These are phyloP conservation scores for Xylota sylvarum DNA, from an alignment of 2,888 invertebrate genomes.

Conservation along the genomic window DNA sequence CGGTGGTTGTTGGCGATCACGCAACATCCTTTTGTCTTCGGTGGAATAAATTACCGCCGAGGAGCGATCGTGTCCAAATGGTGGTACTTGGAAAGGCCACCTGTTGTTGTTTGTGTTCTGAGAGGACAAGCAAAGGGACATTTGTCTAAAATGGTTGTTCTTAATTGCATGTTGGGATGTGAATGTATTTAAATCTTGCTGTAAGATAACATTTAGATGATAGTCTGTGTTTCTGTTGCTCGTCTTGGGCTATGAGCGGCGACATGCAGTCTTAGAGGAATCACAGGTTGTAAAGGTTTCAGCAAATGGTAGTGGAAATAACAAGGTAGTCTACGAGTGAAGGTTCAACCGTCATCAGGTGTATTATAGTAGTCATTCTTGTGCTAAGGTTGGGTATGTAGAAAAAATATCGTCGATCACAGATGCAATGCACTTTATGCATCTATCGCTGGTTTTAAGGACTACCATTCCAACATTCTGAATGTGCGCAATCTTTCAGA, in stretches of 20 bases:
- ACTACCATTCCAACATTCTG: no score
- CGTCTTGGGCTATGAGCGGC: constrained; percentile 22
- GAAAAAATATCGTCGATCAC: no score
- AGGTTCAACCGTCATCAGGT: no score
- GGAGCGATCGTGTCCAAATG: constrained; percentile 39
- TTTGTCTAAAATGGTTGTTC: constrained; percentile 62
- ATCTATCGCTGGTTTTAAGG: no score
- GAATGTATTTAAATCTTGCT: constrained; percentile 41
- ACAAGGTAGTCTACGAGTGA: no score
- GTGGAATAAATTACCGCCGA: constrained; percentile 68
- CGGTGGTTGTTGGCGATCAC: constrained; percentile 70
- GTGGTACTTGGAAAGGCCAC: constrained; percentile 47
- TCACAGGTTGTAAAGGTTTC: neutral
- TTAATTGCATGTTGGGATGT: constrained; percentile 72
- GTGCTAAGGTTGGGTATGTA: no score
- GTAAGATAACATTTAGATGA: constrained; percentile 24
- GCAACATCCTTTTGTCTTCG: constrained; percentile 76
- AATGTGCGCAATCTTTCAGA: no score
- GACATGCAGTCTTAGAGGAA: constrained; percentile 63
- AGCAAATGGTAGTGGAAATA: no score
- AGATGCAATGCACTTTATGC: no score
- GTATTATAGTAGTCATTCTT: no score
- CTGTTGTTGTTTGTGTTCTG: constrained; percentile 56
- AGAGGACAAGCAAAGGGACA: constrained; percentile 52
- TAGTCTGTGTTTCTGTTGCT: constrained; percentile 1